Percentiles rank a stretch among this genome's conserved stretches.
phyloP scores from a whole-genome alignment of 2,797 vertebrate genomes.

The Sebastes miniatus region DNA sequence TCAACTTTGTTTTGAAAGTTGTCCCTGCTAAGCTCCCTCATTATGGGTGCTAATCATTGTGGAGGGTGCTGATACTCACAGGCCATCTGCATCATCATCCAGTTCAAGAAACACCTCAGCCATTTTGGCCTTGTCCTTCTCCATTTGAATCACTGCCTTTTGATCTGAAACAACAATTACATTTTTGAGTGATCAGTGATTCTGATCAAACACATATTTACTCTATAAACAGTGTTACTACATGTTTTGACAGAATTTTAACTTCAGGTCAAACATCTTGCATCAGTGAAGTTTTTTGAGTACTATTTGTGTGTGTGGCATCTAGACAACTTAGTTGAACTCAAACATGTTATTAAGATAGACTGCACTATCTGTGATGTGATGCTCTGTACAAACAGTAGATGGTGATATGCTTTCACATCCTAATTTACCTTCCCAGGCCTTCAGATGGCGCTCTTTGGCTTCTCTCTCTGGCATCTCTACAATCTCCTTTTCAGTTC shows the following conservation, averaged over 20 bases:
- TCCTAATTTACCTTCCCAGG: conserved; percentile 87
- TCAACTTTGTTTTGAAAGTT: background rate
- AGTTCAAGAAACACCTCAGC: conserved; percentile 86
- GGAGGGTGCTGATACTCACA: conserved; percentile 80
- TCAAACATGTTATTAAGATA: background rate
- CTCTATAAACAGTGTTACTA: background rate
- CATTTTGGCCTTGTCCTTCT: conserved; percentile 83
- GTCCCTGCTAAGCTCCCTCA: background rate
- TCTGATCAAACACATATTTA: background rate
- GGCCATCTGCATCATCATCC: conserved; percentile 86
- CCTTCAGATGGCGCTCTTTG: conserved; percentile 88
- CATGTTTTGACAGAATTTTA: background rate
- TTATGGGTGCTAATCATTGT: background rate
- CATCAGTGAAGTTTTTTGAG: background rate
- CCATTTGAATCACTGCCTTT: conserved; percentile 77
- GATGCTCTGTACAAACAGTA: background rate
- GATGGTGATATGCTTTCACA: conserved; percentile 10
- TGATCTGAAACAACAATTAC: conserved; percentile 77
- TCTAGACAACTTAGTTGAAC: background rate
- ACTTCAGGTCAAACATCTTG: background rate
- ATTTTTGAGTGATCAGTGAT: background rate
- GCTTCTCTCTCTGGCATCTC: conserved; percentile 91
- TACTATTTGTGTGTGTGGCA: background rate
- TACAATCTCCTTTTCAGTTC: conserved; percentile 84
- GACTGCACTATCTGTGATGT: background rate